Evolutionary conservation across 2,888 invertebrate species (phyloP).

Genomic region (Rugalucina vietnamica): DNA sequence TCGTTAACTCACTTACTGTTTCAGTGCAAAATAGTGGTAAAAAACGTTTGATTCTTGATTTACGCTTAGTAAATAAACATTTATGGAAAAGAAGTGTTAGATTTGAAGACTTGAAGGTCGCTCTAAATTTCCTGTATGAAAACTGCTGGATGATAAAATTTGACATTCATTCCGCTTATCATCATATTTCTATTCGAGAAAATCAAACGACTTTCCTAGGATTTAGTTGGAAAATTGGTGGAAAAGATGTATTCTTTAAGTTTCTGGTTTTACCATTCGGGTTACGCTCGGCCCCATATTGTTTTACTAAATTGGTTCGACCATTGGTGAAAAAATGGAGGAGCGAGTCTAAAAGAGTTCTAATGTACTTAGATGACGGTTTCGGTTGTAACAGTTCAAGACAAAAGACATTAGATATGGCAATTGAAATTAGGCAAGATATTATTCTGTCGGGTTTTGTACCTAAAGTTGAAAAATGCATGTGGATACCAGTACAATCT

Average conservation of each 20-base stretch:
- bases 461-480: conserved; percentile 14
- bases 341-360: conserved; percentile 7
- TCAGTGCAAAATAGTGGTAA: conserved; percentile 36
- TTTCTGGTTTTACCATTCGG: conserved; percentile 51
- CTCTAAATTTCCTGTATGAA: conserved; percentile 4
- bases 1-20: conserved; percentile 50
- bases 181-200: conserved; percentile 1
- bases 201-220: neutral
- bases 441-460: conserved; percentile 1
- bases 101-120: conserved; percentile 42
- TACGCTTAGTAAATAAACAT: conserved; percentile 46
- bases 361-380: conserved; percentile 59
- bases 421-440: neutral
- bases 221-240: conserved; percentile 28
- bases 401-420: neutral
- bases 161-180: conserved; percentile 38
- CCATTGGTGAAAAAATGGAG: conserved; percentile 27
- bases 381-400: conserved; percentile 19
- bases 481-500: neutral
- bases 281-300: conserved; percentile 27
- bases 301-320: conserved; percentile 49
- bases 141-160: conserved; percentile 26
- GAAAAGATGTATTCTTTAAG: conserved; percentile 12
- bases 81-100: conserved; percentile 38
- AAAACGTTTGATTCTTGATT: conserved; percentile 51